A percentile compares a stretch with the other conserved stretches of the same genome.
Conservation (phyloP, 92 coral and sea anemone genomes). For the Zoanthus sociatus region DNA sequence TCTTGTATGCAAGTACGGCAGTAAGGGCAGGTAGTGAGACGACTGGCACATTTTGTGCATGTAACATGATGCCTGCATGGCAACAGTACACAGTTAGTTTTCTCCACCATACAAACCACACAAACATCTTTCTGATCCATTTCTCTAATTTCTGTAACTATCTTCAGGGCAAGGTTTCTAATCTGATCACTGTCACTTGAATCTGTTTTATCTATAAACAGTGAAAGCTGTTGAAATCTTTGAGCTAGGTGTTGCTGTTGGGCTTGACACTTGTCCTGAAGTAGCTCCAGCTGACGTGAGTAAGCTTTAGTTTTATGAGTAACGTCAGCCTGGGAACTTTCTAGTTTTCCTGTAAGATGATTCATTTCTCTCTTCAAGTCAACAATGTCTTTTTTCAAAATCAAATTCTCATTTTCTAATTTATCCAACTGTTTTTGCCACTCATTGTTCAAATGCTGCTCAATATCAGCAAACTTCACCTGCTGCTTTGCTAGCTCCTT, state of each 20-base stretch:
- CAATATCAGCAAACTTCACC: slow-evolving; percentile 52
- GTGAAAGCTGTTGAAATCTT: slow-evolving; percentile 60
- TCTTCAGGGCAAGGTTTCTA: slow-evolving; percentile 31
- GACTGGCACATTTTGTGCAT: slow-evolving; percentile 47
- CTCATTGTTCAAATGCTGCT: slow-evolving; percentile 46
- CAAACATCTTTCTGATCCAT: slow-evolving; percentile 65
- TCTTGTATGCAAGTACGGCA: slow-evolving; percentile 53
- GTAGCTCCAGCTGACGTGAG: slow-evolving; percentile 44
- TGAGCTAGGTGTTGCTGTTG: slow-evolving; percentile 55
- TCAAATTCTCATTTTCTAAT: slow-evolving; percentile 16
- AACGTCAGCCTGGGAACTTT: slow-evolving; percentile 23
- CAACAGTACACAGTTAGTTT: slow-evolving; percentile 65
- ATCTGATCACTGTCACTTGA: slow-evolving; percentile 24
- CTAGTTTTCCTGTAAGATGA: slow-evolving; percentile 45
- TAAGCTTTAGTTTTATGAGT: slow-evolving; percentile 41
- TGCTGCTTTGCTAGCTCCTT: slow-evolving; percentile 47
- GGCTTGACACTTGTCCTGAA: slow-evolving; percentile 53
- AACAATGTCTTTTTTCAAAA: slow-evolving; percentile 43
- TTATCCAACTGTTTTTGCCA: slow-evolving; percentile 48
- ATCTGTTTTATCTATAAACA: slow-evolving; percentile 45
- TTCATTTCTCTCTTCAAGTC: slow-evolving; percentile 61
- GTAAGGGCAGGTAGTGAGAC: slow-evolving; percentile 50
- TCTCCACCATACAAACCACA: slow-evolving; percentile 54
- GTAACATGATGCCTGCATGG: slow-evolving; percentile 69
- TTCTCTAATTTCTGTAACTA: slow-evolving; percentile 55